These are phyloP conservation scores for Dryadula phaetusa DNA, from an alignment of 2,888 invertebrate species.

Conservation along the genomic window DNA sequence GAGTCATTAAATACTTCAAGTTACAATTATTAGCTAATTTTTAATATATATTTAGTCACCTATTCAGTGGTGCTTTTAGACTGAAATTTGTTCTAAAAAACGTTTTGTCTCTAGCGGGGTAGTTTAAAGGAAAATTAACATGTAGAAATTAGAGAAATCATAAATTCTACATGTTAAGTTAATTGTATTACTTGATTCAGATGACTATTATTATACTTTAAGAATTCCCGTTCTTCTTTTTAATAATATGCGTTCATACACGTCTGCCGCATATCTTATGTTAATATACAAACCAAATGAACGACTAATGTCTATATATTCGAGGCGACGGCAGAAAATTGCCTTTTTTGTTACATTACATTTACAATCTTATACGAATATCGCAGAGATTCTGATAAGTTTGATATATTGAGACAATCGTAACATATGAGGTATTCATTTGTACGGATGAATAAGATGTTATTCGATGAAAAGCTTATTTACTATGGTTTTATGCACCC, in stretches of 20 bases:
- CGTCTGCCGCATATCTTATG: slow-evolving; percentile 1
- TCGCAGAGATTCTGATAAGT: slow-evolving; percentile 21
- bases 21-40: no score
- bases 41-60: no score
- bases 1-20: no score
- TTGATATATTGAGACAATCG: slow-evolving; percentile 25
- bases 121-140: no score
- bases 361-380: slow-evolving; percentile 20
- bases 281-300: slow-evolving; percentile 18
- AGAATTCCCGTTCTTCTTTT: neutral
- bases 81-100: no score
- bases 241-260: neutral
- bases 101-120: no score
- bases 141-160: no score
- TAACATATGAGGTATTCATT: slow-evolving; percentile 26
- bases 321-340: slow-evolving; percentile 18
- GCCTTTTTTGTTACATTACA: slow-evolving; percentile 24
- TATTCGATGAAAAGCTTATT: slow-evolving; percentile 13
- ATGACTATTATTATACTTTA: neutral
- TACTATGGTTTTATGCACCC: neutral
- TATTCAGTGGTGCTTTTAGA: no score
- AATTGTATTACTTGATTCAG: no score
- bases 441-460: neutral
- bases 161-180: no score
- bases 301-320: slow-evolving; percentile 15